Evolutionary conservation across 2,113 vertebrate genomes (phyloP).

Genomic region (Mesembrinibis cayennensis): DNA sequence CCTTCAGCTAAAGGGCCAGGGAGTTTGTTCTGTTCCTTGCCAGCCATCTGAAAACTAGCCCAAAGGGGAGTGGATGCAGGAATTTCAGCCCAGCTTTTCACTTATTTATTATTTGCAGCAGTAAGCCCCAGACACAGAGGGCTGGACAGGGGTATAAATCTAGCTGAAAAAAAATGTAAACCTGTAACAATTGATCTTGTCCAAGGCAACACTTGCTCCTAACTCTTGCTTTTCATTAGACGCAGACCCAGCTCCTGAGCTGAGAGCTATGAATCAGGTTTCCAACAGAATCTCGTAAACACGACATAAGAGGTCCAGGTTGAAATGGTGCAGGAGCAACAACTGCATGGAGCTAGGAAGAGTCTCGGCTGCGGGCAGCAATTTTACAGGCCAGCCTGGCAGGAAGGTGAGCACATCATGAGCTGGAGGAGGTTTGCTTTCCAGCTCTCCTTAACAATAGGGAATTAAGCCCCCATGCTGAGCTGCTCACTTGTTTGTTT

Average conservation of each 20-base stretch:
- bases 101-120: not conserved
- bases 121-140: not conserved
- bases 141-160: not conserved
- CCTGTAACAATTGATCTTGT: not conserved
- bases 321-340: not conserved
- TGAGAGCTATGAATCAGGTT: not conserved
- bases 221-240: not conserved
- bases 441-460: not conserved
- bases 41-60: not conserved
- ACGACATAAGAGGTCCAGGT: accelerated
- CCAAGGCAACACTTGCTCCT: not conserved
- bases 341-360: not conserved
- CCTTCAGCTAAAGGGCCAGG: not conserved
- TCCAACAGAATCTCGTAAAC: not conserved
- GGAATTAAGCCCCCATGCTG: not conserved
- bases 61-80: not conserved
- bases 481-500: not conserved
- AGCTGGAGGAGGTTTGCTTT: not conserved
- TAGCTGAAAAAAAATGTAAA: not conserved
- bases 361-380: not conserved
- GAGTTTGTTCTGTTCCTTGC: not conserved
- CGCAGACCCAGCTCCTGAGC: not conserved
- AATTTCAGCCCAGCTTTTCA: not conserved
- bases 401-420: not conserved
- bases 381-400: not conserved